Base-by-base conservation (phyloP, 2,888 invertebrate species). In the Drosophila nr. perissopoda region DNA sequence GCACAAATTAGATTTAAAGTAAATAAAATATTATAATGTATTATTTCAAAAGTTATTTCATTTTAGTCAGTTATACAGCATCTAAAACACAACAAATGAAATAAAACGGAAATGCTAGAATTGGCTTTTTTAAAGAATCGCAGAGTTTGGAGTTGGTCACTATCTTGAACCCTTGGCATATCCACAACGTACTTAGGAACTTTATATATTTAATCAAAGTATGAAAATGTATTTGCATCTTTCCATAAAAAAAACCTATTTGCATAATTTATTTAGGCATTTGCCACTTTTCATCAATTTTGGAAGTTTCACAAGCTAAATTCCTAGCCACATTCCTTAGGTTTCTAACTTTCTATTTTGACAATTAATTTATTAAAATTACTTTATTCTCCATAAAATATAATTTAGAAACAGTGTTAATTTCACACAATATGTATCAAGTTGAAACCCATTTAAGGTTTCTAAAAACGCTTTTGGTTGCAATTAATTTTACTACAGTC, bases 401-500 rank as follows among this genome's bases (percentile, higher is more conserved):
- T 25, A 36, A 54, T 18, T 16, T 25, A 40, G n/a, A 21, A 16
- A 8, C 8, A 33, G 40, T 40, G 68, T 68, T 68, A 21, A 56
- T 51, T 42, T 42, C 5, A 36, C 25, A 52, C 29, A n/a, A 38
- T 10, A 11, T 49, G 3, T 16, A 58, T 27, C 18, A 40, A 29
- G 51, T 31, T 67, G 27, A 49, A 54, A 21, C 31, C 36, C 31
- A 29, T 45, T 60, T 42, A 53, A n/a, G 27, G n/a, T 51, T 38
- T 34, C 21, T 21, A 29, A 61, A 27, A 51, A 56, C 53, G 38
- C n/a, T 54, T 59, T 61, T 64, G 60, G 49, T 53, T 58, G 40
- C 45, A 38, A 36, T 69, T 7, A 53, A 36, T 63, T 67, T 61
- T 49, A 73, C 51, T 62, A 34, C 78, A 29, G 31, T 42, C 65